Conservation (phyloP, 2,113 vertebrate genomes). For the Gallinago undulata region DNA sequence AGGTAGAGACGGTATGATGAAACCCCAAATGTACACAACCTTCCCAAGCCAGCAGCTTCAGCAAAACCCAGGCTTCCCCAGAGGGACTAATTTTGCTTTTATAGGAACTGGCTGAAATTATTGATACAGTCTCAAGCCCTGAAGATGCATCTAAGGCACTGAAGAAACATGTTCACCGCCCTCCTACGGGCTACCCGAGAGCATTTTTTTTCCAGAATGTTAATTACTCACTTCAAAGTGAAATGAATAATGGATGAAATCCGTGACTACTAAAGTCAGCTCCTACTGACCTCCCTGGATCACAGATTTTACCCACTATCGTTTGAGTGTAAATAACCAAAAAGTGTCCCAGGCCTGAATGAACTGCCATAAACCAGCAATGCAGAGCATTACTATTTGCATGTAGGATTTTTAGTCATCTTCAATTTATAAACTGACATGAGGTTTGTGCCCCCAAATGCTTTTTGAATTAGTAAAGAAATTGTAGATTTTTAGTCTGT, state of each 20-base stretch:
- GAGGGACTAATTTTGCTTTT: not conserved
- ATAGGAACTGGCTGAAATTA: not conserved
- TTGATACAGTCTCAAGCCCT: not conserved
- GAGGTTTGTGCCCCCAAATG: not conserved
- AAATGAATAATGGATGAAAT: not conserved
- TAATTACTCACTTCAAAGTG: not conserved
- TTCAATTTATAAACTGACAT: not conserved
- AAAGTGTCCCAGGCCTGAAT: not conserved
- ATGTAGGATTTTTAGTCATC: not conserved
- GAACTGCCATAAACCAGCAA: not conserved
- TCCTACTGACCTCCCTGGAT: not conserved
- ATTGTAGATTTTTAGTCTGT: not conserved
- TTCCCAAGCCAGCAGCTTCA: not conserved
- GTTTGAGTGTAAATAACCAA: not conserved
- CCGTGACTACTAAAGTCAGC: not conserved
- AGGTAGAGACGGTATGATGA: not conserved
- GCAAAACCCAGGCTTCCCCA: not conserved
- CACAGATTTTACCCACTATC: not conserved
- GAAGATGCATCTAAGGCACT: not conserved
- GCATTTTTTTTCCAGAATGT: not conserved
- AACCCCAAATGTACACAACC: accelerated
- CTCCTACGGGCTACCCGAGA: not conserved
- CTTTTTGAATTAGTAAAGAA: not conserved
- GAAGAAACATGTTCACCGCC: not conserved
- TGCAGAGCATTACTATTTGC: not conserved